A percentile compares a stretch with the other conserved stretches of the same genome.
phyloP scores from a whole-genome alignment of 64 coral and sea anemone species.

The Actinia tenebrosa region DNA sequence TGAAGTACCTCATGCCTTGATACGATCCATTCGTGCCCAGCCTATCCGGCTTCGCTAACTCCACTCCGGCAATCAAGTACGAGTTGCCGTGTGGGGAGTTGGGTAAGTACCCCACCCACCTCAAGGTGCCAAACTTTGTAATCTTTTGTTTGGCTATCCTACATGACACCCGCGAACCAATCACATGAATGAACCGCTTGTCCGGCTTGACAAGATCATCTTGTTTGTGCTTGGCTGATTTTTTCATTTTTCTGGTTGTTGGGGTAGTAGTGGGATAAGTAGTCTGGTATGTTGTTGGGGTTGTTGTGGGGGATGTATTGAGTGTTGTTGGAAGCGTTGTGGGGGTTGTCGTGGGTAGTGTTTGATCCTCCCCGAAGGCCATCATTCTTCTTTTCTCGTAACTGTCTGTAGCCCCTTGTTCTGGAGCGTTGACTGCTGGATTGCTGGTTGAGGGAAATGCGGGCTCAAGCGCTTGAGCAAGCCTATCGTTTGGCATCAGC shows the following conservation, averaged over 20 bases:
- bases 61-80: conserved; percentile 85
- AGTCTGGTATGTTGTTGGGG: not conserved
- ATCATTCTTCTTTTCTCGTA: not conserved
- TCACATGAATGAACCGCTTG: conserved; percentile 54
- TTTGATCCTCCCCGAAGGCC: not conserved
- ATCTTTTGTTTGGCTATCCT: conserved; percentile 48
- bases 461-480: conserved; percentile 7
- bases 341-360: not conserved
- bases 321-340: not conserved
- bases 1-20: conserved; percentile 72
- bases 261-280: not conserved
- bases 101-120: conserved; percentile 84
- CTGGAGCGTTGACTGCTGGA: not conserved
- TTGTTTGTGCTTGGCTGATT: conserved; percentile 3
- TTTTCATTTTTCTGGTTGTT: not conserved
- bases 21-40: conserved; percentile 92
- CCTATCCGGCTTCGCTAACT: conserved; percentile 68
- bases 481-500: not conserved
- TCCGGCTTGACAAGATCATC: conserved; percentile 3
- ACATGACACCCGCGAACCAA: conserved; percentile 71
- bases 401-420: not conserved
- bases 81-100: conserved; percentile 56
- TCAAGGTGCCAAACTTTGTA: conserved; percentile 46
- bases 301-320: not conserved
- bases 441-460: not conserved